These are phyloP conservation scores for Anas acuta DNA, from an alignment of 2,797 vertebrate genomes.

Conservation along the genomic window DNA sequence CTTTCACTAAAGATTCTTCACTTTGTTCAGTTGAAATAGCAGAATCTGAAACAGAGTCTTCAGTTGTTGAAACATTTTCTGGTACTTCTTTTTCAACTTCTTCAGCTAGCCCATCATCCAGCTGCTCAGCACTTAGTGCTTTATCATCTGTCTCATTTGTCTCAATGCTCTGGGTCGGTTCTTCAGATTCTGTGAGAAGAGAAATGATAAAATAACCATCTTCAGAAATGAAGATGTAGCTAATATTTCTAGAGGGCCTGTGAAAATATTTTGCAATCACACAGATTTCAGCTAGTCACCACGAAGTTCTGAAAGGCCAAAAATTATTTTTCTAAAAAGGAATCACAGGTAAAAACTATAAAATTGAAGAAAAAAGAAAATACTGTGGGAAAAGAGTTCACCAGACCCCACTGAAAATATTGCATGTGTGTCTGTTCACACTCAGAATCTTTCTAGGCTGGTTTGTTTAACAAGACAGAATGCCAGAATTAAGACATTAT, in stretches of 20 bases:
- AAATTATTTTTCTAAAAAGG: background rate
- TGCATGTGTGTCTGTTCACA: background rate
- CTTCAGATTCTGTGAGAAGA: constrained; percentile 71
- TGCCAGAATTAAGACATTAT: background rate
- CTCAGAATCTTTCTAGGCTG: background rate
- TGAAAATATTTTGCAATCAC: background rate
- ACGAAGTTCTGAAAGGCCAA: background rate
- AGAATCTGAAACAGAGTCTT: constrained; percentile 50
- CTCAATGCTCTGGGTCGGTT: constrained; percentile 21
- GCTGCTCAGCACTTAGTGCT: constrained; percentile 56
- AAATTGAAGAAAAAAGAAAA: background rate
- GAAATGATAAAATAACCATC: background rate
- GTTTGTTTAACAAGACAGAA: background rate
- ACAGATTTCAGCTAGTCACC: background rate
- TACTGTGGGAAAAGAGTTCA: background rate
- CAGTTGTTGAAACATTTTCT: constrained; percentile 17
- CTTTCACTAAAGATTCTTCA: constrained; percentile 85
- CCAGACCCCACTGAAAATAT: background rate
- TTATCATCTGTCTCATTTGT: constrained; percentile 59
- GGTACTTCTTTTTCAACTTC: constrained; percentile 53
- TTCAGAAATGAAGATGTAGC: background rate
- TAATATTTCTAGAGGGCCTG: background rate
- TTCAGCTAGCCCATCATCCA: constrained; percentile 48
- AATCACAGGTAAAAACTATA: background rate
- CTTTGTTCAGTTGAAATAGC: constrained; percentile 77